phyloP scores from a whole-genome alignment of 2,113 vertebrate species.

The Porphyrio hochstetteri region DNA sequence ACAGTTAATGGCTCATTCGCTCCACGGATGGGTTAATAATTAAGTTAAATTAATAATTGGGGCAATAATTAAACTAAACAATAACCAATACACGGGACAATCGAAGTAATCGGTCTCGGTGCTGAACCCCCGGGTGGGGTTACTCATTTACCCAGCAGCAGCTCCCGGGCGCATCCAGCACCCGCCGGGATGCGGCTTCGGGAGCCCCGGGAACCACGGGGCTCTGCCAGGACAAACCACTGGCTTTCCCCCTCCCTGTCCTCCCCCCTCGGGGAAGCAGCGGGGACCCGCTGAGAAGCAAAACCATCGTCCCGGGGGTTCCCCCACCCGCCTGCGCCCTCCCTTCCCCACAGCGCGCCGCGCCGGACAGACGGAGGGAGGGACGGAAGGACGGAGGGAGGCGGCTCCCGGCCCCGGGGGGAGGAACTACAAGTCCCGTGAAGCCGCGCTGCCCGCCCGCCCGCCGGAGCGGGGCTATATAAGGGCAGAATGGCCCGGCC shows the following conservation, averaged over 20 bases:
- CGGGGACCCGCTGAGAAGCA: not conserved
- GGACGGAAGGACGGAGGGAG: not conserved
- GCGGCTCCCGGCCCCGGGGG: not conserved
- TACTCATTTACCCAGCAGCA: constrained; percentile 22
- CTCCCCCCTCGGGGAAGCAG: not conserved
- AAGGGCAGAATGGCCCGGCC: not conserved
- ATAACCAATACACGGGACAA: not conserved
- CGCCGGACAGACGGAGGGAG: not conserved
- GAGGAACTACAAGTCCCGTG: constrained; percentile 65
- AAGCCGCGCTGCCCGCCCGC: constrained; percentile 38
- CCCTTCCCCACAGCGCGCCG: not conserved
- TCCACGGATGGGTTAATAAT: constrained; percentile 31
- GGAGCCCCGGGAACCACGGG: fast-evolving
- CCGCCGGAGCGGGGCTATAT: constrained; percentile 8
- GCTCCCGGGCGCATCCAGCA: fast-evolving
- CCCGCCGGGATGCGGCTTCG: not conserved
- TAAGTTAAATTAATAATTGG: constrained; percentile 58
- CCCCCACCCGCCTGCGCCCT: not conserved
- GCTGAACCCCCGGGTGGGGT: not conserved
- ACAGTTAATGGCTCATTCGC: not conserved
- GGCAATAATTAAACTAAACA: constrained; percentile 56
- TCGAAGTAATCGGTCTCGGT: not conserved
- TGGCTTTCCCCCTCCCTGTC: too few species aligned
- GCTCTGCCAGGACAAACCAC: not conserved
- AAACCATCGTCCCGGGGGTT: not conserved